Evolutionary conservation across 1,140 invertebrate genomes (phyloP).

Genomic region (Tetramorium simillimum): DNA sequence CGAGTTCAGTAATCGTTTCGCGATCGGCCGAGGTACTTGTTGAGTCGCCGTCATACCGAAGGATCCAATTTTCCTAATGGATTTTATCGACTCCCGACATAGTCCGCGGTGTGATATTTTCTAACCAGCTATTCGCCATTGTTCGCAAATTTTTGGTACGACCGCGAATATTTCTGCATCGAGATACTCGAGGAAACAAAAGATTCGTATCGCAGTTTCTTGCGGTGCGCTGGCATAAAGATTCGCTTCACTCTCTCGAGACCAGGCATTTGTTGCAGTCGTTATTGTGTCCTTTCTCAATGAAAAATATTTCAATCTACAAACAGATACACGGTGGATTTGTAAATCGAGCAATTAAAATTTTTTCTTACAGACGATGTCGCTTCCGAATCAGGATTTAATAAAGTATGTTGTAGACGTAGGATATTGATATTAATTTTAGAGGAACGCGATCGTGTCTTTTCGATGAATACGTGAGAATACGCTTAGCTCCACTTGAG

Average conservation of each 20-base stretch:
- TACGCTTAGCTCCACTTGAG: not conserved
- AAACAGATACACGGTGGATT: not conserved
- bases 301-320: not conserved
- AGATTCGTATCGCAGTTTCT: not conserved
- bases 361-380: not conserved
- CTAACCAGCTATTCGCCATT: not conserved
- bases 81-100: conserved; percentile 26
- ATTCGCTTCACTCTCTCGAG: not conserved
- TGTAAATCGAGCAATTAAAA: not conserved
- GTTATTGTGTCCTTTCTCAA: not conserved
- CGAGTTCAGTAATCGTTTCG: conserved; percentile 10
- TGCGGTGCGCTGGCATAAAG: not conserved
- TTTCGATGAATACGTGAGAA: too few relatives aligned
- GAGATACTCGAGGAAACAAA: conserved; percentile 4
- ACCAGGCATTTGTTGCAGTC: not conserved
- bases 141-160: conserved; percentile 5
- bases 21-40: conserved; percentile 35
- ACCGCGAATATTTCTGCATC: not conserved
- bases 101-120: not conserved
- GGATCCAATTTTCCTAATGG: conserved; percentile 50
- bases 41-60: not conserved
- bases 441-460: not conserved
- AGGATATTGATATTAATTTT: conserved; percentile 20
- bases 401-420: not conserved
- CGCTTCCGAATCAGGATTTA: not conserved